Evolutionary conservation across 2,113 vertebrate genomes (phyloP).

Genomic region (Xenopus laevis): DNA sequence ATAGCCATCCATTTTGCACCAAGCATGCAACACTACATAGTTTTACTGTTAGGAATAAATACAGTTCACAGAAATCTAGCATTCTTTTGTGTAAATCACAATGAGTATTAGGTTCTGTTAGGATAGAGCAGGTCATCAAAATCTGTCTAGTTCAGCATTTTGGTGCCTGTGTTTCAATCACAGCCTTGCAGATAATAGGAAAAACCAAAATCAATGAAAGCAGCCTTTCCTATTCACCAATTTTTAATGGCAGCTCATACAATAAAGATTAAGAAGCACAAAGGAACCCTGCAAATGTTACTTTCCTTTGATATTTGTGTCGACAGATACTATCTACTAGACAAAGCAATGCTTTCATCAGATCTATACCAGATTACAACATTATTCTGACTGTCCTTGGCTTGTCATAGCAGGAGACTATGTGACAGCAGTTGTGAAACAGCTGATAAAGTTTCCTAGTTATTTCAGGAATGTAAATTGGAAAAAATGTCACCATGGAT

Average conservation of each 20-base stretch:
- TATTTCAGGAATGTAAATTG: too few species aligned
- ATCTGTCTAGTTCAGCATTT: conserved; percentile 16
- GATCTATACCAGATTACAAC: conserved; percentile 60
- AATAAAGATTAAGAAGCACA: conserved; percentile 52
- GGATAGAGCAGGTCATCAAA: conserved; percentile 10
- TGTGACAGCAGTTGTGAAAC: not conserved
- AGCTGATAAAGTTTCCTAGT: too few species aligned
- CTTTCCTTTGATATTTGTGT: conserved; percentile 53
- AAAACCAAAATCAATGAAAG: conserved; percentile 46
- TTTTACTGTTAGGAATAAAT: too few species aligned
- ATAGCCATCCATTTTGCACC: too few species aligned
- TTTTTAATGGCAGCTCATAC: conserved; percentile 51
- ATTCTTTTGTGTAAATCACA: too few species aligned
- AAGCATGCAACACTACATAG: too few species aligned
- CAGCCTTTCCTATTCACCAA: conserved; percentile 49
- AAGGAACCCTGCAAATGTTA: conserved; percentile 47
- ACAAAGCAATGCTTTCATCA: conserved; percentile 57
- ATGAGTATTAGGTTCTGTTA: too few species aligned
- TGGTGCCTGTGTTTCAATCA: conserved; percentile 49
- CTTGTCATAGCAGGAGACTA: conserved; percentile 42
- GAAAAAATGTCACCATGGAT: too few species aligned
- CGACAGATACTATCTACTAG: conserved; percentile 55
- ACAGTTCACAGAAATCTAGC: too few species aligned
- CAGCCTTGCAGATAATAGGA: conserved; percentile 44
- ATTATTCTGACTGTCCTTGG: conserved; percentile 66